Evolutionary conservation across 2,113 vertebrate genomes (phyloP), one percentile per base, ranked within the genome.

Genomic region (Sminthopsis crassicaudata): DNA sequence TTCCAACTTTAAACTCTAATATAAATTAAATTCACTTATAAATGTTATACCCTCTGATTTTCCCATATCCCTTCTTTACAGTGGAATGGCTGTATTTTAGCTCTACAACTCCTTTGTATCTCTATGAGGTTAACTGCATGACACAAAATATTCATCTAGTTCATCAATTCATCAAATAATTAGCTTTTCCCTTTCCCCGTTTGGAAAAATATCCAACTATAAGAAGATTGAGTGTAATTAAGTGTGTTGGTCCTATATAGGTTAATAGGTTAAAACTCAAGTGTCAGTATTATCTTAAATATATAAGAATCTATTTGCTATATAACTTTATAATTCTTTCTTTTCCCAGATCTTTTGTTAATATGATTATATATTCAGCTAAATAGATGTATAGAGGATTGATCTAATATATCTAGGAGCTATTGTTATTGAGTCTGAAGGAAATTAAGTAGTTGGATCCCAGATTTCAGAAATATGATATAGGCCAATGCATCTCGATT

Each of bases 61-160:
- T 16, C 8, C 51, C 93, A 46, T 50, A 90, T 93, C 2, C 4
- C 11, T 91, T 94, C 52, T 46, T 94, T 90, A 57, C 36, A 90
- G 90, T 93, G 94, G 92, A 95, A 97, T 91, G 92, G 76, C n/a
- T 92, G 26, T 84, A 84, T 24, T 91, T 94, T 88, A 89, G 91
- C 92, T 46, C 8, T 54, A 88, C 90, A 95, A 89, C 27, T 3
- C 26, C 57, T 76, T 94, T 53, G 1, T 67, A 36, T 67, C 30
- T 22, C 36, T 42, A 6, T 96, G 54, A 55, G 53, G 67, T 12
- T 95, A 57, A 92, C n/a, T 93, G 50, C 5, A 8, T 76, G 57
- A 50, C 1, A 4, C 3, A 95, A 92, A 88, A 9, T n/a, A 57
- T 93, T 76, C 88, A 90, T 52, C 89, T 46, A 76, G 88, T 91